A percentile compares a stretch with the other conserved stretches of the same genome.
These are phyloP conservation scores for Brachionus angularis DNA, from an alignment of 1,140 invertebrate species.

Conservation along the genomic window DNA sequence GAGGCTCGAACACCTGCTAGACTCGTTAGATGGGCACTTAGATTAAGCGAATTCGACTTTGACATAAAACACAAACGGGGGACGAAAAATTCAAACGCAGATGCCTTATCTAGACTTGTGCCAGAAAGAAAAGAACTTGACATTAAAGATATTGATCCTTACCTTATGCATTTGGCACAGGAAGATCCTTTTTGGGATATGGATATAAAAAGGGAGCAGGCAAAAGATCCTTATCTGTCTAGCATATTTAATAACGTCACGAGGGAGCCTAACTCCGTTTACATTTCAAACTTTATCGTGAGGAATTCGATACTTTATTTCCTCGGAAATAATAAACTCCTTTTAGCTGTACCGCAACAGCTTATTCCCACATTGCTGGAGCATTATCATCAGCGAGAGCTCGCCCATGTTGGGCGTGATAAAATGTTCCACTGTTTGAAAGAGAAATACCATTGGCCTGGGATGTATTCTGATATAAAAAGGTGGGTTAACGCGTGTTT, in stretches of 20 bases:
- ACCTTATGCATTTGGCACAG: background rate
- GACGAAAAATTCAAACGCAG: conserved; percentile 49
- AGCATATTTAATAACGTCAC: background rate
- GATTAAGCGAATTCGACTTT: conserved; percentile 59
- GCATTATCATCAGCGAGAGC: background rate
- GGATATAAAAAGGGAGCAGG: background rate
- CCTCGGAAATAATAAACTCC: background rate
- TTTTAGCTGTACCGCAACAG: background rate
- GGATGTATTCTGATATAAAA: background rate
- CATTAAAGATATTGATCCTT: conserved; percentile 12
- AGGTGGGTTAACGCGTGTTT: background rate
- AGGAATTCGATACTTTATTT: conserved; percentile 1
- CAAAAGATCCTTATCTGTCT: background rate
- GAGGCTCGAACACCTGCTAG: conserved; percentile 7
- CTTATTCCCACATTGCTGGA: background rate
- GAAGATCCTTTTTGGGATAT: background rate
- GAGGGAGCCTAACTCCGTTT: background rate
- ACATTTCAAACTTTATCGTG: background rate
- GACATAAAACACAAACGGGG: conserved; percentile 56
- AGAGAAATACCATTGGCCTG: conserved; percentile 30
- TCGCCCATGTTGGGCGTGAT: conserved; percentile 19
- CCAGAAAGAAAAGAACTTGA: background rate
- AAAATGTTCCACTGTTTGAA: background rate
- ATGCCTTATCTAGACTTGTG: conserved; percentile 49
- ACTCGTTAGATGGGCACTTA: conserved; percentile 58